Conservation (phyloP, 2,888 invertebrate genomes). For the Oligia strigilis region DNA sequence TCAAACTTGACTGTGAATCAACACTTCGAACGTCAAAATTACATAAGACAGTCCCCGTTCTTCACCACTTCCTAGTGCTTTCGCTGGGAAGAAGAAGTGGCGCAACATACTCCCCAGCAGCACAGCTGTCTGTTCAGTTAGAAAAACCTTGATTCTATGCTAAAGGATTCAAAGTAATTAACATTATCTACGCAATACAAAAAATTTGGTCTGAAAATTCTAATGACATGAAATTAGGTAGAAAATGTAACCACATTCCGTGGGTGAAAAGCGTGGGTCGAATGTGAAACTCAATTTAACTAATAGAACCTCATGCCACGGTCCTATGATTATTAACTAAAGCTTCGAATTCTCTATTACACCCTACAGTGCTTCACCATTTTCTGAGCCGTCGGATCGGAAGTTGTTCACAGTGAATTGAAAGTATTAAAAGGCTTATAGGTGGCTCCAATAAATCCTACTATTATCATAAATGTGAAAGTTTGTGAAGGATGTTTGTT, state of each 20-base stretch:
- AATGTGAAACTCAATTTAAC: slow-evolving; percentile 6
- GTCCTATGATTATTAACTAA: slow-evolving; percentile 17
- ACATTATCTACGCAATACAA: too few species aligned
- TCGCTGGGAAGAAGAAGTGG: too few species aligned
- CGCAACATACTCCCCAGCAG: too few species aligned
- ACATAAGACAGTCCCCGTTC: too few species aligned
- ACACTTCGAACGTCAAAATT: too few species aligned
- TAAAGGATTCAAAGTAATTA: too few species aligned
- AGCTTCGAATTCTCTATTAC: slow-evolving; percentile 18
- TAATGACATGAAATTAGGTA: neutral
- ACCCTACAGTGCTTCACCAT: slow-evolving; percentile 43
- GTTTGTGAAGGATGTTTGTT: too few species aligned
- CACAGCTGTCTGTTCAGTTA: too few species aligned
- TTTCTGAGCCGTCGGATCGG: slow-evolving; percentile 52
- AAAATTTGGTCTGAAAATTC: neutral
- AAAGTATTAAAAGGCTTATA: neutral
- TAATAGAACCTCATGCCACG: slow-evolving; percentile 9
- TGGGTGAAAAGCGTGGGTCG: neutral
- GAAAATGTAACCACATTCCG: neutral
- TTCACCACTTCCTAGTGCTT: too few species aligned
- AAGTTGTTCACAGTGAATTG: slow-evolving; percentile 23
- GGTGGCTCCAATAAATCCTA: neutral
- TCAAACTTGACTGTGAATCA: too few species aligned
- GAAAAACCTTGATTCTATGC: too few species aligned
- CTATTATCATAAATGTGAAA: too few species aligned